phyloP scores from a whole-genome alignment of 2,797 vertebrate genomes.

The Hippopotamyrus pictus region DNA sequence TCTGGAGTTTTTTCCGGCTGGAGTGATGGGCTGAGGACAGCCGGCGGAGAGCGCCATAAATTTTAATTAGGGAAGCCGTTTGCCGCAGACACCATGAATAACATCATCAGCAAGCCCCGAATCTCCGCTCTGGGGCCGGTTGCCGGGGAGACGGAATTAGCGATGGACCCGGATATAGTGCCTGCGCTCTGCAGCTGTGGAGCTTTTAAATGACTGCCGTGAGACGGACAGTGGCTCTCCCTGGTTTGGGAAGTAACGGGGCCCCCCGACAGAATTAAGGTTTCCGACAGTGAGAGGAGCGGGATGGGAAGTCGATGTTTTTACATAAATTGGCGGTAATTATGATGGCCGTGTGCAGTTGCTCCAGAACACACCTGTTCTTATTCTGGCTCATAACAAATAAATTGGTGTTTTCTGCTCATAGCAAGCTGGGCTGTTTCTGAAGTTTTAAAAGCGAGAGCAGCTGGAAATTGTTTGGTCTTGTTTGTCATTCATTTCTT shows the following conservation, averaged over 20 bases:
- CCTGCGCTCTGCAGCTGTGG: slow-evolving; percentile 50
- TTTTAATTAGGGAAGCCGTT: slow-evolving; percentile 16
- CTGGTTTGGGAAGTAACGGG: too few relatives aligned
- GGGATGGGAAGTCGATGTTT: slow-evolving; percentile 52
- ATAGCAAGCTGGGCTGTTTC: not conserved
- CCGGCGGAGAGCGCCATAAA: not conserved
- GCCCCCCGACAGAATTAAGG: slow-evolving; percentile 17
- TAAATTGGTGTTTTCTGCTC: not conserved
- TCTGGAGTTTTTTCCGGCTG: slow-evolving; percentile 11
- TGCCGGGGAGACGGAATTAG: slow-evolving; percentile 41
- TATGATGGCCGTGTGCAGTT: slow-evolving; percentile 54
- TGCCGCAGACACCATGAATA: slow-evolving; percentile 13
- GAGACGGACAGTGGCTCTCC: slow-evolving; percentile 36
- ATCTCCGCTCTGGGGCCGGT: slow-evolving; percentile 39
- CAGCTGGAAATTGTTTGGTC: not conserved
- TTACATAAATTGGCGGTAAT: slow-evolving; percentile 50
- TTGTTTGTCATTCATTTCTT: not conserved
- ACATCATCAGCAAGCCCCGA: slow-evolving; percentile 39
- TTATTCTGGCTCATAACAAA: slow-evolving; percentile 16
- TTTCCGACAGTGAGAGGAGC: slow-evolving; percentile 6
- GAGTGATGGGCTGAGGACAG: slow-evolving; percentile 4
- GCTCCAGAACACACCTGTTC: slow-evolving; percentile 50
- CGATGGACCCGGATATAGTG: slow-evolving; percentile 48
- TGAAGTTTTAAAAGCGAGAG: not conserved
- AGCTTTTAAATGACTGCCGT: slow-evolving; percentile 42